Evolutionary conservation across 2,797 vertebrate species (phyloP).

Genomic region (Sebastes oblongus): DNA sequence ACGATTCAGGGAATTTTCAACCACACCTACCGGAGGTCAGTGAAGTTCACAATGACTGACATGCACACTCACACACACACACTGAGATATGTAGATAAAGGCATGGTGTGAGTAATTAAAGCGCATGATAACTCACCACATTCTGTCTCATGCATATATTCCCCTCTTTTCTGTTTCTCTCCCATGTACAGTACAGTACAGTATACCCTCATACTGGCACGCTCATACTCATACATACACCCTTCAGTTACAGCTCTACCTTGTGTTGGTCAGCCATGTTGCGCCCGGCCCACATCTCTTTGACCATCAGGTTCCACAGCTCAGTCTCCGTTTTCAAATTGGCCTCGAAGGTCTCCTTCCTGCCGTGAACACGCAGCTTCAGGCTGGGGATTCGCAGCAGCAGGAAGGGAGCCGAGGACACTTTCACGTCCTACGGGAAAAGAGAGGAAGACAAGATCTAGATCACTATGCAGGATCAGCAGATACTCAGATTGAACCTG

Average conservation of each 20-base stretch:
- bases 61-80: neutral
- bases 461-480: neutral
- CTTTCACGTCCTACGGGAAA: conserved; percentile 87
- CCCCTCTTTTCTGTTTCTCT: neutral
- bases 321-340: conserved; percentile 96
- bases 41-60: neutral
- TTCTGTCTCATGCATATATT: neutral
- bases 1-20: conserved; percentile 31
- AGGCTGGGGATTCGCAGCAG: conserved; percentile 91
- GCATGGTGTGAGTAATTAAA: neutral
- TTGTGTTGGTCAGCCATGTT: conserved; percentile 94
- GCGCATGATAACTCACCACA: neutral
- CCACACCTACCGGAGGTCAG: conserved; percentile 46
- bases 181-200: neutral
- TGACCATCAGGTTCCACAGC: conserved; percentile 97
- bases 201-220: neutral
- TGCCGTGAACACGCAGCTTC: conserved; percentile 86
- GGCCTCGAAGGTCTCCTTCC: conserved; percentile 91
- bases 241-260: conserved; percentile 72
- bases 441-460: neutral
- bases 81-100: neutral
- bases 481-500: neutral
- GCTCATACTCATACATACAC: neutral
- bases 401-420: conserved; percentile 87
- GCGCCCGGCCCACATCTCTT: conserved; percentile 98